phyloP scores from a whole-genome alignment of 2,888 invertebrate species.

The Microplitis deprimator region DNA sequence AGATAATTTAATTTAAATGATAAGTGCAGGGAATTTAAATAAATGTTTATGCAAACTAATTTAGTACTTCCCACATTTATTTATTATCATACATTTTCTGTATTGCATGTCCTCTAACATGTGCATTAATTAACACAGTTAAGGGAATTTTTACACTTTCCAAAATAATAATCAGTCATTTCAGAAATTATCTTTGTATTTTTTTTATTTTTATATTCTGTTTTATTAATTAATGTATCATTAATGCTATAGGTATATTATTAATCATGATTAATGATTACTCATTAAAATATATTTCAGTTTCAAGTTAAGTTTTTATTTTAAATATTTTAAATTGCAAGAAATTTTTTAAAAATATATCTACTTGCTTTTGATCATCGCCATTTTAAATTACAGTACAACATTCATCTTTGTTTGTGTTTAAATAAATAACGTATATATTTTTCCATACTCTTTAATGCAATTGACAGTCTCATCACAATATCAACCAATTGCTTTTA shows the following conservation, averaged over 20 bases:
- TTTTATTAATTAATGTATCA: not conserved
- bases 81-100: slow-evolving; percentile 52
- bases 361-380: not conserved
- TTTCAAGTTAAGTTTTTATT: not conserved
- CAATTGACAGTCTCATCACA: slow-evolving; percentile 4
- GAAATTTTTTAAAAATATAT: not conserved
- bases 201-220: not conserved
- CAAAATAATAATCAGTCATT: slow-evolving; percentile 39
- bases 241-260: not conserved
- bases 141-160: slow-evolving; percentile 41
- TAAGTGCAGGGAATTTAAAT: not conserved
- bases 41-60: not conserved
- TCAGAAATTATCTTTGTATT: slow-evolving; percentile 17
- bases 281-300: not conserved
- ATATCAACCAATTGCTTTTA: slow-evolving; percentile 22
- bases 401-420: not conserved
- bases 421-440: not conserved
- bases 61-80: slow-evolving; percentile 48
- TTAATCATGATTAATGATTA: not conserved
- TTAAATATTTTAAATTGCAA: not conserved
- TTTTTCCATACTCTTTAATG: not conserved
- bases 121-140: slow-evolving; percentile 49
- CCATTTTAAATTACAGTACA: not conserved
- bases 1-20: not conserved
- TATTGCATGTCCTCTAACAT: slow-evolving; percentile 48